Evolutionary conservation across 2,113 vertebrate genomes (phyloP), one percentile per base, ranked within the genome.

Genomic region (Calypte anna): DNA sequence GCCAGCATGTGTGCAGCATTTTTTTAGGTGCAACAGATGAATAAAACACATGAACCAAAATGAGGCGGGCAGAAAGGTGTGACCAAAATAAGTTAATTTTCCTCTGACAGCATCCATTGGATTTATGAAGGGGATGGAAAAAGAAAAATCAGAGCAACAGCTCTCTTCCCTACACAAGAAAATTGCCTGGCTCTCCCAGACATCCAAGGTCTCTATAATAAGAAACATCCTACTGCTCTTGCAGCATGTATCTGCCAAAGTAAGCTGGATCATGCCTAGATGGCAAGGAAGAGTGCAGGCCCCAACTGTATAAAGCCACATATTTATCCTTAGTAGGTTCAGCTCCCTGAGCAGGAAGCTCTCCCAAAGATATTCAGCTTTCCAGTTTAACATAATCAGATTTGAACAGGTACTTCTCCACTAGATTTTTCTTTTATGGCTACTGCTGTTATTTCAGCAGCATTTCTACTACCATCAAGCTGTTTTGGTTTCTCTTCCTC

Each of bases 241-340:
- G 11, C 13, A 69, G 58, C 58, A 8, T 4, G 3, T 18, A 22
- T 7, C 9, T 50, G 17, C 43, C 64, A 81, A 59, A 55, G 44
- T 1, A 44, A 46, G 28, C 16, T 46, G 44, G 10, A 23, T 50
- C 23, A 3, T 46, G 12, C 24, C 43, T 38, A 4, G 1, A 11
- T 21, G 31, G 20, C 44, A 21, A 3, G 6, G 38, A 9, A 79
- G 7, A 62, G 7, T 3, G 7, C 17, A 23, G 0, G 0, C 3
- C 43, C 19, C n/a, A 57, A 2, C 19, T 43, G 31, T 12, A 23
- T 9, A 28, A 77, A 79, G 8, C 38, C 3, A 2, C 3, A 5
- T 40, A 17, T 21, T 31, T 28, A 25, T 11, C 20, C 48, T 21
- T 21, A 51, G 31, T 3, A 38, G 4, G 15, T 46, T 50, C 50